These are phyloP conservation scores for Cladorhizidae sp. DNA, from an alignment of 37 sponge, comb jelly and placozoan genomes.

Conservation along the genomic window DNA sequence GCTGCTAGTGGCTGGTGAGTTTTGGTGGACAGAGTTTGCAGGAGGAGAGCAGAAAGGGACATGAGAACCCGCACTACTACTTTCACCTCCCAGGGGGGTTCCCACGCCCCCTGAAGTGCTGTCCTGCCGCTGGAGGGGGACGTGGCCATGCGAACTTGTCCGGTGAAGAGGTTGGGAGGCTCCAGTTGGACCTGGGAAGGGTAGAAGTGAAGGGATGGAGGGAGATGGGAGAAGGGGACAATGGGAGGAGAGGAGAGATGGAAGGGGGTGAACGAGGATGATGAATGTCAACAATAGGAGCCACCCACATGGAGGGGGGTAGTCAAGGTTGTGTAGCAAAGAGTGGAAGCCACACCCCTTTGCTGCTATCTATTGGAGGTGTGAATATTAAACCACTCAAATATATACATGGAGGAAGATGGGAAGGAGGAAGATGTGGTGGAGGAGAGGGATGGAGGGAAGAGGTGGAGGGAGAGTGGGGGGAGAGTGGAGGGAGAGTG, in stretches of 20 bases:
- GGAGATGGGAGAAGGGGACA: background rate
- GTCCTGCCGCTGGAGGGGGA: background rate
- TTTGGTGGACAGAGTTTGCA: background rate
- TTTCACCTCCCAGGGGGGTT: background rate
- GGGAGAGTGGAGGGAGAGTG: too few relatives aligned
- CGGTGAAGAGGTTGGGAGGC: background rate
- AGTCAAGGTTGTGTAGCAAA: too few relatives aligned
- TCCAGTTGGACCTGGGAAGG: background rate
- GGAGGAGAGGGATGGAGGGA: too few relatives aligned
- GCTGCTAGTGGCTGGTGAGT: background rate
- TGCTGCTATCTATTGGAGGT: too few relatives aligned
- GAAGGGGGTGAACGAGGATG: too few relatives aligned
- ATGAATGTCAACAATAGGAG: too few relatives aligned
- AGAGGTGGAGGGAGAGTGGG: too few relatives aligned
- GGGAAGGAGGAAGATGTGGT: background rate
- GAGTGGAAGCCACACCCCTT: too few relatives aligned
- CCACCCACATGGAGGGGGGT: too few relatives aligned
- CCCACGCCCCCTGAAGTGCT: background rate
- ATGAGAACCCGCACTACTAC: too few relatives aligned
- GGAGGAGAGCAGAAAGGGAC: slow-evolving; percentile 10
- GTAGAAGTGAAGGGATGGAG: background rate
- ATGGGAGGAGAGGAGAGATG: too few relatives aligned
- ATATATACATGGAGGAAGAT: background rate
- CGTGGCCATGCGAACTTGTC: background rate
- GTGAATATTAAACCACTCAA: too few relatives aligned